Conservation (phyloP, 2,888 invertebrate genomes). For the Euzophera pinguis region DNA sequence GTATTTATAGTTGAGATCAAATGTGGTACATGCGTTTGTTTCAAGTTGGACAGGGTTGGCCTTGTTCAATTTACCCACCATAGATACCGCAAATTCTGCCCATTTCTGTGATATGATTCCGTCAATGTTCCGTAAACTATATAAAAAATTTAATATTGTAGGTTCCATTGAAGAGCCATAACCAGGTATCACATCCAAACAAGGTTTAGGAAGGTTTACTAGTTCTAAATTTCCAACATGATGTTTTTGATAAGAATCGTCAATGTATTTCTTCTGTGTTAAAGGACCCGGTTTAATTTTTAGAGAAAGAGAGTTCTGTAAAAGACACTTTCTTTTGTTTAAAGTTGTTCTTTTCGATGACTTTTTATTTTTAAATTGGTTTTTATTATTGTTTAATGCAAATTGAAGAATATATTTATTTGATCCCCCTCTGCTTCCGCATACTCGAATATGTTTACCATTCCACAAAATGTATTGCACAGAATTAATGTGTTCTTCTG, state of each 20-base stretch:
- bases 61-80: constrained; percentile 51
- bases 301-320: constrained; percentile 51
- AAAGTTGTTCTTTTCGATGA: constrained; percentile 22
- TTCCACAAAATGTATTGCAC: constrained; percentile 61
- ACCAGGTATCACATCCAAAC: constrained; percentile 66
- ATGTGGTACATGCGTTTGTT: constrained; percentile 58
- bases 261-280: constrained; percentile 64
- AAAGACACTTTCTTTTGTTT: constrained; percentile 40
- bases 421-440: constrained; percentile 62
- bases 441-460: constrained; percentile 51
- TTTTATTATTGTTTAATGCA: constrained; percentile 38
- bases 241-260: constrained; percentile 60
- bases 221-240: constrained; percentile 66
- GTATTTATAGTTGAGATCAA: constrained; percentile 79
- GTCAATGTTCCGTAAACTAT: constrained; percentile 49
- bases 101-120: constrained; percentile 66
- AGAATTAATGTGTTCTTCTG: constrained; percentile 40
- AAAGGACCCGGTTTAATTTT: constrained; percentile 81
- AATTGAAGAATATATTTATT: constrained; percentile 50
- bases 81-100: constrained; percentile 79
- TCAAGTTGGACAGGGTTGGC: constrained; percentile 34
- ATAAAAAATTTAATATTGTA: constrained; percentile 58
- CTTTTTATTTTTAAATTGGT: constrained; percentile 24
- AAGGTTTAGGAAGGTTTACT: constrained; percentile 70
- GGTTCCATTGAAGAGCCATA: constrained; percentile 68